Evolutionary conservation across 2,113 vertebrate genomes (phyloP), one percentile per base, ranked within the genome.

Genomic region (Bagarius yarrelli): DNA sequence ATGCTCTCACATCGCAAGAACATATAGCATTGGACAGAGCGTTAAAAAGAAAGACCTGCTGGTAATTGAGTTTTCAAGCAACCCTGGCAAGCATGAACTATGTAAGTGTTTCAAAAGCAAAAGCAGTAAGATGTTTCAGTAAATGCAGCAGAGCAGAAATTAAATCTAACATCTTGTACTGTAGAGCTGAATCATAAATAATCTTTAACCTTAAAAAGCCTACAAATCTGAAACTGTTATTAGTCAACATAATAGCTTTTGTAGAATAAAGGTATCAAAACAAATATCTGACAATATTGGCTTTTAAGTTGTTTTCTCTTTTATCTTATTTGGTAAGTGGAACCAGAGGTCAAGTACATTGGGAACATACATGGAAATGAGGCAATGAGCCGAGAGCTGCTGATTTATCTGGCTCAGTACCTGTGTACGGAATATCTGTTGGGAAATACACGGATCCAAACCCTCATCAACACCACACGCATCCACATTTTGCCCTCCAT

Each of bases 361-460:
- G 97, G 92, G 64, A 99, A 99, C 90, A 95, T 98, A 89, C 97
- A 98, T 0, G 97, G 97, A 47, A 96, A 99, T 52, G 97, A 99
- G 89, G 95, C 93, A 57, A 84, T 95, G 21, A 96, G 97, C 6
- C 93, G 95, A 25, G 95, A 98, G 79, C 85, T 98, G 81, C 93
- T 99, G 55, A 90, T 98, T 83, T 96, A 95, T 87, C 88, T 99
- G 8, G 94, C 94, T 15, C 96, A 98, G 89, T 94, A 95, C 87
- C 87, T 99, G 87, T 99, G 97, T 80, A 93, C 95, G 0, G 96
- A 98, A 87, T 98, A 98, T 83, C 91, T 94, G 74, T 90, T 89
- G 0, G 97, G 97, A 34, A 96, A 93, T 18, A 64, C 91, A 32
- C 94, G 95, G 27, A 83, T 98, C 84, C 96, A 96, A 89, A 90